These are phyloP conservation scores for Euphonia xanthogaster DNA, from an alignment of 2,797 vertebrate species.

Conservation along the genomic window DNA sequence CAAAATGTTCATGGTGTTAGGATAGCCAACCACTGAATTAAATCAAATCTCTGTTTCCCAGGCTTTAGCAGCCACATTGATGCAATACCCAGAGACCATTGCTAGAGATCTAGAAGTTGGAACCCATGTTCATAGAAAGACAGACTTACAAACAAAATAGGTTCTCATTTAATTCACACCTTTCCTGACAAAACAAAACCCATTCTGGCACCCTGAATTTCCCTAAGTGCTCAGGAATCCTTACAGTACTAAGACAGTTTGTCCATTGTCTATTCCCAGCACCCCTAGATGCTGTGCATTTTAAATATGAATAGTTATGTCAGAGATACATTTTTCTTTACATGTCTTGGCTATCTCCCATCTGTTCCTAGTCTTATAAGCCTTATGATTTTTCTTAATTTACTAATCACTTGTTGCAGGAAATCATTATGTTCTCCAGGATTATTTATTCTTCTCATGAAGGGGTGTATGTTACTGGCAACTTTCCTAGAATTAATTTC, in stretches of 20 bases:
- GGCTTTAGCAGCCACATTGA: not conserved
- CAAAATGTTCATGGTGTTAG: not conserved
- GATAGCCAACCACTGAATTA: not conserved
- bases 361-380: not conserved
- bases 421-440: not conserved
- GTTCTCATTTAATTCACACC: not conserved
- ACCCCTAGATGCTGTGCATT: not conserved
- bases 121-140: not conserved
- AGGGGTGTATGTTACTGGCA: not conserved
- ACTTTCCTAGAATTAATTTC: constrained; percentile 2
- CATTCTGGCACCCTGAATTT: not conserved
- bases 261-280: not conserved
- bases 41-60: not conserved
- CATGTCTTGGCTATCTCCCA: not conserved
- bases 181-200: not conserved
- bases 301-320: not conserved
- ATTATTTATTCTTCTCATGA: not conserved
- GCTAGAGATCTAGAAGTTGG: not conserved
- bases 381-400: not conserved
- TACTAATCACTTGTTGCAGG: not conserved
- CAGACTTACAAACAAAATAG: not conserved
- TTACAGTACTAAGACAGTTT: not conserved
- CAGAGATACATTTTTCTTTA: not conserved
- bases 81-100: not conserved
- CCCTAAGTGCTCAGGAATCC: not conserved